These are phyloP conservation scores for Amiota mariae DNA, from an alignment of 2,888 invertebrate species.

Conservation along the genomic window DNA sequence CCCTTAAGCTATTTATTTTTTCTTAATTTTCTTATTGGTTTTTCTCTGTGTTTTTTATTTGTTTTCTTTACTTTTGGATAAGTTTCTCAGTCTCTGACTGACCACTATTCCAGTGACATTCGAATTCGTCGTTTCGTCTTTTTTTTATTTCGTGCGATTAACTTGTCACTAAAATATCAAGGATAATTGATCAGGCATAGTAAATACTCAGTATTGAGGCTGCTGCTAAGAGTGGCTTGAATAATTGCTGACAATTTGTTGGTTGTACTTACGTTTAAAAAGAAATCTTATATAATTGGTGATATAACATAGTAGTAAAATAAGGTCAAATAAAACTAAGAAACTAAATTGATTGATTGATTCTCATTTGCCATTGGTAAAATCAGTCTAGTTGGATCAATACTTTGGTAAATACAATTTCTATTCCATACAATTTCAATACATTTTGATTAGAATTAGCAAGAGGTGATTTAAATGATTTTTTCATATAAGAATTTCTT, in stretches of 20 bases:
- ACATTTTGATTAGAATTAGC: too few relatives aligned
- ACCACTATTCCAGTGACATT: background rate
- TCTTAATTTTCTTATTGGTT: slow-evolving; percentile 46
- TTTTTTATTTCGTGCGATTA: slow-evolving; percentile 50
- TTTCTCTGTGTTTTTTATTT: slow-evolving; percentile 51
- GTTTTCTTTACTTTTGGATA: slow-evolving; percentile 45
- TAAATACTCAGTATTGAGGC: slow-evolving; percentile 9
- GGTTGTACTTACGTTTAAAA: background rate
- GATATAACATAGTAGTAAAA: slow-evolving; percentile 38
- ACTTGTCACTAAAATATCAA: slow-evolving; percentile 63
- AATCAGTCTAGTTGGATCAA: too few relatives aligned
- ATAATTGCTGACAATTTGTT: slow-evolving; percentile 9
- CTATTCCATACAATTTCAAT: too few relatives aligned
- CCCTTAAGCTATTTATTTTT: slow-evolving; percentile 21
- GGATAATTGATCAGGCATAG: slow-evolving; percentile 62
- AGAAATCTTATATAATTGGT: slow-evolving; percentile 42
- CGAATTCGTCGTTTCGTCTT: background rate
- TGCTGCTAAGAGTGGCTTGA: slow-evolving; percentile 6
- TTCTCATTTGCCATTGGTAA: too few relatives aligned
- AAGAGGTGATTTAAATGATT: too few relatives aligned
- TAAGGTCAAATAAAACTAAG: slow-evolving; percentile 31
- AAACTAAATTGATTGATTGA: too few relatives aligned
- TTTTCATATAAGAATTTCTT: too few relatives aligned
- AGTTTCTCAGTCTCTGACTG: background rate
- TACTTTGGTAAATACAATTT: too few relatives aligned